phyloP scores from a whole-genome alignment of 1,140 invertebrate species.

The Chrysopa pallens region DNA sequence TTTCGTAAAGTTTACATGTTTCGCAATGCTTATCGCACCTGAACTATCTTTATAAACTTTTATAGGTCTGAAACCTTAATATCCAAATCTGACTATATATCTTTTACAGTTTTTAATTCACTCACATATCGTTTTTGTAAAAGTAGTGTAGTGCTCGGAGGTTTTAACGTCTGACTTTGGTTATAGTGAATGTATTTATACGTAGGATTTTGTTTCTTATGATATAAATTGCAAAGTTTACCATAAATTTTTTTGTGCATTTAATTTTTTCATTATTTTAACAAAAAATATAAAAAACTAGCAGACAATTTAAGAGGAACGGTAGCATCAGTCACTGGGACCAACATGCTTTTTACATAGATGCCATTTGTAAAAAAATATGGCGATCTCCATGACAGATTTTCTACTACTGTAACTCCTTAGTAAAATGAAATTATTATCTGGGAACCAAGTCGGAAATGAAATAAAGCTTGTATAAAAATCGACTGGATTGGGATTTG shows the following conservation, averaged over 20 bases:
- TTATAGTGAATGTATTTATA: too few species aligned
- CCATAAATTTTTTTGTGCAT: constrained; percentile 11
- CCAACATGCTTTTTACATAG: too few species aligned
- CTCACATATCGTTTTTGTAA: constrained; percentile 8
- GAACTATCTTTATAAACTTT: constrained; percentile 9
- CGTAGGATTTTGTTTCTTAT: constrained; percentile 12
- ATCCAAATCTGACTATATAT: constrained; percentile 5
- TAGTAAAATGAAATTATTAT: too few species aligned
- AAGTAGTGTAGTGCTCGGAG: constrained; percentile 11
- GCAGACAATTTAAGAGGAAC: constrained; percentile 12
- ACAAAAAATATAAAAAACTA: constrained; percentile 18
- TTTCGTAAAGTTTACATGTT: constrained; percentile 10
- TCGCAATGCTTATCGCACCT: constrained; percentile 8
- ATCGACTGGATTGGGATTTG: too few species aligned
- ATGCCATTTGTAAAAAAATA: too few species aligned
- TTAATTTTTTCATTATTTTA: too few species aligned
- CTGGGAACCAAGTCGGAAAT: too few species aligned
- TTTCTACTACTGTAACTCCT: too few species aligned
- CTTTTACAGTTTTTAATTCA: constrained; percentile 6
- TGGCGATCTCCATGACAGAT: too few species aligned
- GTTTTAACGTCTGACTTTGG: too few species aligned
- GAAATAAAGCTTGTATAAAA: too few species aligned
- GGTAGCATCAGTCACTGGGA: too few species aligned
- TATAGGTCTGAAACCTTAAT: constrained; percentile 4
- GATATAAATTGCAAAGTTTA: constrained; percentile 12